Evolutionary conservation across 2,888 invertebrate genomes (phyloP), one percentile per base, ranked within the genome.

Genomic region (Mayetiola destructor): DNA sequence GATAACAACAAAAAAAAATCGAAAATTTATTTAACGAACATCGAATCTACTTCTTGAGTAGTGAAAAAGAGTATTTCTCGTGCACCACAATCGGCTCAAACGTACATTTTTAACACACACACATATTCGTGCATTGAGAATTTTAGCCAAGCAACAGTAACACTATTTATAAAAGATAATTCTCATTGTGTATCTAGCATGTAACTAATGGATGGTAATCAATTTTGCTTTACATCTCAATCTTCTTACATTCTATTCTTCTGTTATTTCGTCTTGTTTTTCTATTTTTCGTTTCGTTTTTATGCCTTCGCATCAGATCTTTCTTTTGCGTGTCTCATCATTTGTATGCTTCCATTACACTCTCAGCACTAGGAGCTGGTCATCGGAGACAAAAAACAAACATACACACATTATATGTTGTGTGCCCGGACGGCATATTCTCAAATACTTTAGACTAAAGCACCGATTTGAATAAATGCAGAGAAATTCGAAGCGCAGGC

Each of bases 191-290:
- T 70, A 72, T 69, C 72, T 72, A 71, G 72, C 72, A 70, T 72
- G 73, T 72, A 72, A 72, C 73, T 72, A 72, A 73, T 73, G 71
- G 68, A 67, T 65, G 68, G 68, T 68, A 70, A 73, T 73, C 73
- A 73, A 73, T 73, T 73, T 70, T 71, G 69, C 72, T 73, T 73
- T 73, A 73, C 73, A 73, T 72, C 73, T 73, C 73, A 73, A 73
- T 73, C 73, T 73, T 71, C 68, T 68, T 69, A 29, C 53, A 37
- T 53, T 57, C 35, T 57, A 57, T 52, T 53, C 37, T 57, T 53
- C 29, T 37, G 35, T 53, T 53, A 37, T 12, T 27, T n/a, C 27
- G 4, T 40, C 10, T 9, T 40, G 3, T 3, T 18, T 3, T 3
- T 21, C 14, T 5, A 10, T 42, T 42, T 42, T 23, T 9, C 18